Evolutionary conservation across 1,140 invertebrate species (phyloP), one percentile per base, ranked within the genome.

Genomic region (Drosophila littoralis): DNA sequence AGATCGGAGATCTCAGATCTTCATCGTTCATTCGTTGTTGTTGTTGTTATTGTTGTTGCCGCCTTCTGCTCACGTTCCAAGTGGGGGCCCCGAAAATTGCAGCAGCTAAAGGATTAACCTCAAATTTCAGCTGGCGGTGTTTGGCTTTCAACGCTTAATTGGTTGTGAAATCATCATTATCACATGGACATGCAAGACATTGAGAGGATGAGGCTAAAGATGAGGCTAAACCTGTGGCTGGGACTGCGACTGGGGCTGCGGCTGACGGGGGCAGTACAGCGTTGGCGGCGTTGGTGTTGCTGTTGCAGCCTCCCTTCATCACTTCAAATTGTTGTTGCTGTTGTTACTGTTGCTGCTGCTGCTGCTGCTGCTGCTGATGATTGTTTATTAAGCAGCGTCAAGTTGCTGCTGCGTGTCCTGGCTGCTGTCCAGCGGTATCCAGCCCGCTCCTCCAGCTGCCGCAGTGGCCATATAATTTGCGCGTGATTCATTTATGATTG

Each of bases 121-220:
- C 85, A 89, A 89, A 89, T 89, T 84, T 89, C 77, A 68, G 85
- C 70, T 85, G 84, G 84, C 85, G 84, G 85, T 89, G 85, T 89
- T 89, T 89, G 84, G 84, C 84, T 89, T 89, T 89, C 84, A 89
- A 89, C 84, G 84, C 84, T 89, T 89, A 89, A 89, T 89, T 89
- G 84, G 84, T 89, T 89, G 84, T 89, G 84, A 89, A 89, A 89
- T 90, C 84, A 89, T 89, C 85, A 89, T 89, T 88, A 88, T 88
- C 83, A 89, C 83, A 86, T 88, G 83, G 83, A 76, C 77, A 74
- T 74, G 71, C 65, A 73, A 76, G 65, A 76, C 65, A 43, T 22
- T 46, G 33, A 9, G 67, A 28, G 5, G 22, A 42, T 33, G 40
- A 28, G 22, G 22, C 22, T 28, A 28, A 28, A 28, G 22, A 28